Evolutionary conservation across 2,888 invertebrate genomes (phyloP).

Genomic region (Coenonympha arcania): DNA sequence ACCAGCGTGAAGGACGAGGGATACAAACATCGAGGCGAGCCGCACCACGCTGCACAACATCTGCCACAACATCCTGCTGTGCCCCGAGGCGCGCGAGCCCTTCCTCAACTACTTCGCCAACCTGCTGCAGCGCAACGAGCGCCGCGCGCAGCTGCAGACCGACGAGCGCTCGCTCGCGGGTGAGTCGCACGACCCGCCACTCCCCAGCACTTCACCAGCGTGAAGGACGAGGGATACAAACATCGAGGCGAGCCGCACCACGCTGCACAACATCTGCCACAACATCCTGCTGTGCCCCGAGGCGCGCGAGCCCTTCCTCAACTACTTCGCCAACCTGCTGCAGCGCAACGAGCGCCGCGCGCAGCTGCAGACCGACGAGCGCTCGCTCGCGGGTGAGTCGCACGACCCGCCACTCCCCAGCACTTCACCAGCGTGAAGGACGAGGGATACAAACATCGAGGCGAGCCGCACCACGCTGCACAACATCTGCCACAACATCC

Average conservation of each 20-base stretch:
- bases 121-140: conserved; percentile 85
- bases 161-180: conserved; percentile 88
- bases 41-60: conserved; percentile 84
- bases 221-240: too few species aligned
- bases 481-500: conserved; percentile 85
- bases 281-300: conserved; percentile 85
- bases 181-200: conserved; percentile 32
- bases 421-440: too few species aligned
- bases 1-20: too few species aligned
- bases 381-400: conserved; percentile 79
- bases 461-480: conserved; percentile 83
- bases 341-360: conserved; percentile 88
- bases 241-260: conserved; percentile 82
- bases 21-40: conserved; percentile 85
- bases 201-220: too few species aligned
- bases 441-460: too few species aligned
- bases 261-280: conserved; percentile 87
- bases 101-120: conserved; percentile 86
- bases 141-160: conserved; percentile 90
- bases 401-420: too few species aligned
- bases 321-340: conserved; percentile 85
- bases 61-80: conserved; percentile 87
- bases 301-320: conserved; percentile 84
- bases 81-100: conserved; percentile 83
- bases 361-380: conserved; percentile 92